These are phyloP conservation scores for Perizoma affinitatum DNA, from an alignment of 2,888 invertebrate genomes.

Conservation along the genomic window DNA sequence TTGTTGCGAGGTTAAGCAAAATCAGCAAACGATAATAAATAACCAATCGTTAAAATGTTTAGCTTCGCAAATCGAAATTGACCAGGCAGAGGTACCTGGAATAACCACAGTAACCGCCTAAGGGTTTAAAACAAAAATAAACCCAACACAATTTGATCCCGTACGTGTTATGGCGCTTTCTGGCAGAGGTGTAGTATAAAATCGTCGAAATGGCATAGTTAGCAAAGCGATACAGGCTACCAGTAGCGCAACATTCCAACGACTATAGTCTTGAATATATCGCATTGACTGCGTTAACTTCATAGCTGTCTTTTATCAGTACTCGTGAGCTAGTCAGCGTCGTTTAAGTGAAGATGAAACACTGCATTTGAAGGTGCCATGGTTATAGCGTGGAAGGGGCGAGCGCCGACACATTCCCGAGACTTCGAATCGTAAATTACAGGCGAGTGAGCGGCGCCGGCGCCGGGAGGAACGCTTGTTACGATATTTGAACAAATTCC, in stretches of 20 bases:
- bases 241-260: slow-evolving; percentile 50
- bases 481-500: slow-evolving; percentile 84
- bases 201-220: slow-evolving; percentile 58
- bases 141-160: slow-evolving; percentile 48
- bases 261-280: slow-evolving; percentile 3
- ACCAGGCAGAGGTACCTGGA: slow-evolving; percentile 30
- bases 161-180: slow-evolving; percentile 53
- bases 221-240: slow-evolving; percentile 49
- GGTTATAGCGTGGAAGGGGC: slow-evolving; percentile 34
- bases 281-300: slow-evolving; percentile 9
- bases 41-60: slow-evolving; percentile 25
- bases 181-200: slow-evolving; percentile 63
- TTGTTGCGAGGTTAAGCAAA: slow-evolving; percentile 10
- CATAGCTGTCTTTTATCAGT: neutral
- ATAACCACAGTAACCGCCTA: slow-evolving; percentile 43
- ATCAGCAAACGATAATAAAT: slow-evolving; percentile 22
- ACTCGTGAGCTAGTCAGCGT: neutral
- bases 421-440: slow-evolving; percentile 77
- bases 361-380: slow-evolving; percentile 29
- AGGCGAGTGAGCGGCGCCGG: slow-evolving; percentile 72
- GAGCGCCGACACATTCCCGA: slow-evolving; percentile 72
- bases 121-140: slow-evolving; percentile 45
- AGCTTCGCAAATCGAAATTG: slow-evolving; percentile 32
- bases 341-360: slow-evolving; percentile 15
- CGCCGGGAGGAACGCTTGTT: slow-evolving; percentile 81